Base-by-base conservation (phyloP, 2,888 invertebrate genomes). In the Andrena chrysosceles region DNA sequence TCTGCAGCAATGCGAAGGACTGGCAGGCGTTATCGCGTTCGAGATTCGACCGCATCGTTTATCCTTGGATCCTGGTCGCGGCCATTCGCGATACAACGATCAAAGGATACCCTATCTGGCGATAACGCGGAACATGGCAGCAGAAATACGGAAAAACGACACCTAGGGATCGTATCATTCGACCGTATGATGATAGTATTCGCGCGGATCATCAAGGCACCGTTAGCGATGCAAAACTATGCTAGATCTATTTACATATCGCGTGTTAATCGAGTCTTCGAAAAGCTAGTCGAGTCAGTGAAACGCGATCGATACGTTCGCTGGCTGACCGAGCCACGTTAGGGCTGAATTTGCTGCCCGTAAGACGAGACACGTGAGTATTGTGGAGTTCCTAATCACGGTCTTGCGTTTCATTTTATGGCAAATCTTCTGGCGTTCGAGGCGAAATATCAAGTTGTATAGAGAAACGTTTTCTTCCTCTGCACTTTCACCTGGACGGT, bases 31-130 rank as follows among this genome's bases (percentile, higher is more conserved):
- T 87, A 87, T 87, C 87, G 79, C 77, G 49, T 62, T 64, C 76
- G 66, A 86, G 85, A 80, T 87, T 82, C 85, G 62, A 79, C 83
- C 78, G 72, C 72, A 26, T 71, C 82, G 82, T 87, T 87, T 85
- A 87, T 87, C 76, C 68, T 81, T 68, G 42, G 72, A 75, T 77
- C 75, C 72, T 60, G 49, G 26, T 62, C 68, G 48, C 20, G 60
- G 64, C 49, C 20, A 23, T 75, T 33, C 67, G 60, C 59, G 66
- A 77, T 80, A 74, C 74, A 70, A 73, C 77, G 83, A 81, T 77
- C 83, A 76, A 69, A 71, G 73, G 73, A 77, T 74, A 77, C n/a
- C 48, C 8, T 79, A 77, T 80, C 83, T 2, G 5, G 8, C 42
- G 83, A 83, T 84, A 84, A 80, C 74, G 20, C 59, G 16, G 20